Evolutionary conservation across 2,113 vertebrate genomes (phyloP).

Genomic region (Neoarius graeffei): DNA sequence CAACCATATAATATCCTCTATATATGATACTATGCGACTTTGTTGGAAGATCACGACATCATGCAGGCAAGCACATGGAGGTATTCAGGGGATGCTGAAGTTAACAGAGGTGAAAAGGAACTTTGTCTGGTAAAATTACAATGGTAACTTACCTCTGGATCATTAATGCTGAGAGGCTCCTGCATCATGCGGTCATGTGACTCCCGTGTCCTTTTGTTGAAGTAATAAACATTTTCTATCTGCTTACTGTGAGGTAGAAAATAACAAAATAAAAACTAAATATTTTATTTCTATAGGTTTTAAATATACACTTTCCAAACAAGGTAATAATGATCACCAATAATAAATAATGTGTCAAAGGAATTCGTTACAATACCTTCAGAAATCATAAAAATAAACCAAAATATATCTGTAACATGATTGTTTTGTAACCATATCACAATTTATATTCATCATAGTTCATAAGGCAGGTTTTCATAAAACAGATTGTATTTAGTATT

Average conservation of each 20-base stretch:
- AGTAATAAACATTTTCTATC: not conserved
- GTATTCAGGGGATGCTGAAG: not conserved
- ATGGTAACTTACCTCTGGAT: slow-evolving; percentile 81
- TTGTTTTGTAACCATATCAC: not conserved
- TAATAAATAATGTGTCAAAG: not conserved
- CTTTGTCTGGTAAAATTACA: not conserved
- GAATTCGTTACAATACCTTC: not conserved
- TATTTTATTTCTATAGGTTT: not conserved
- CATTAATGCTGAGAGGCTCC: slow-evolving; percentile 79
- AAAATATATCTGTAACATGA: not conserved
- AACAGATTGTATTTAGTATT: not conserved
- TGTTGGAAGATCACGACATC: not conserved
- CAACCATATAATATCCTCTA: too few relatives aligned
- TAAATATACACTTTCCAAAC: not conserved
- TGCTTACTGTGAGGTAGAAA: not conserved
- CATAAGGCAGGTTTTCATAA: not conserved
- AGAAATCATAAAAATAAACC: not conserved
- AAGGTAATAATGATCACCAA: not conserved
- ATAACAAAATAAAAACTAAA: not conserved
- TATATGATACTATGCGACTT: not conserved
- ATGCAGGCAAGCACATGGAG: not conserved
- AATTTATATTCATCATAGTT: not conserved
- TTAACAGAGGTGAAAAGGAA: not conserved
- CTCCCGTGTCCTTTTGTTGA: slow-evolving; percentile 71
- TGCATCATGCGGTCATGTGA: slow-evolving; percentile 86